Conservation (phyloP, 2,888 invertebrate genomes). For the Rhopalosiphum nymphaeae region DNA sequence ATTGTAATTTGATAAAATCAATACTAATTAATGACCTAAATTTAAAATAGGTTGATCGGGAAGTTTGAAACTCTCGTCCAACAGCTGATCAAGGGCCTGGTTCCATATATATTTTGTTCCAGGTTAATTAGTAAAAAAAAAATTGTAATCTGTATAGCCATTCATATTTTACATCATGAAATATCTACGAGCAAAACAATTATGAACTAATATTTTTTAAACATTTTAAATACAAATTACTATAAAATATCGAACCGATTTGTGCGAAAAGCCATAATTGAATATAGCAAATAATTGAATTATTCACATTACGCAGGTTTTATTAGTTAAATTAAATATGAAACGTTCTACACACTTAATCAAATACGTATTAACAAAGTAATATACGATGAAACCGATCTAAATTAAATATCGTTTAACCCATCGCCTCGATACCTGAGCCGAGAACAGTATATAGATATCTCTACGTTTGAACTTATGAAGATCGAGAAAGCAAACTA, state of each 20-base stretch:
- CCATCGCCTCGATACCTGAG: not conserved
- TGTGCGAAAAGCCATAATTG: not conserved
- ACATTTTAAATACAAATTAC: not conserved
- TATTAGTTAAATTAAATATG: not conserved
- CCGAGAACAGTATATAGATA: not conserved
- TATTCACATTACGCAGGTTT: not conserved
- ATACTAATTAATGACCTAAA: no score
- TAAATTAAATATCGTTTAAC: not conserved
- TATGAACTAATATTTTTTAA: not conserved
- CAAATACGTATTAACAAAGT: not conserved
- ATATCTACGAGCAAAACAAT: not conserved
- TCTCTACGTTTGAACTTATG: not conserved
- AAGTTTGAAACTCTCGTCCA: no score
- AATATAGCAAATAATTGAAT: not conserved
- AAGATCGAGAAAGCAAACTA: slow-evolving; percentile 55
- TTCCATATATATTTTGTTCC: not conserved
- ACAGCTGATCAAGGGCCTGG: no score
- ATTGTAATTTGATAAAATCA: no score
- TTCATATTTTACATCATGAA: not conserved
- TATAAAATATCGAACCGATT: not conserved
- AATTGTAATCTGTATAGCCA: not conserved
- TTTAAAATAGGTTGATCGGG: no score
- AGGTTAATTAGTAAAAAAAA: not conserved
- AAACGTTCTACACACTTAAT: not conserved
- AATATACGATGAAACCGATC: not conserved